A percentile compares a stretch with the other conserved stretches of the same genome.
These are phyloP conservation scores for Chloebia gouldiae DNA, from an alignment of 2,113 vertebrate species.

Conservation along the genomic window DNA sequence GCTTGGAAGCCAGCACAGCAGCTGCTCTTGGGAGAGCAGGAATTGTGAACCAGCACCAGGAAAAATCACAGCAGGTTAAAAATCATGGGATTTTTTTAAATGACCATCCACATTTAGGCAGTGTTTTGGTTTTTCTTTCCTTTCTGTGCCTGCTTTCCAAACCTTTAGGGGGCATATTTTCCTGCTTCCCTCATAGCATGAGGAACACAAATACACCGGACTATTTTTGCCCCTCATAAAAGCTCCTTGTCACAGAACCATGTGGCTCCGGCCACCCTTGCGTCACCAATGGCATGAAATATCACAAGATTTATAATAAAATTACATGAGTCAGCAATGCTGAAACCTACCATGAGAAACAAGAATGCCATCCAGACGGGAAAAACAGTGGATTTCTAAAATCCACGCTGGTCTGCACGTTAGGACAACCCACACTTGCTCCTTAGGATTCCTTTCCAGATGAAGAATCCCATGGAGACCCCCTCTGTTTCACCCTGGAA, in stretches of 20 bases:
- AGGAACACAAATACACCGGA: not conserved
- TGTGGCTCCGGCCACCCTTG: not conserved
- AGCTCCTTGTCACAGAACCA: not conserved
- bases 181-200: not conserved
- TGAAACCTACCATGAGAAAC: not conserved
- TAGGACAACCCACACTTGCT: not conserved
- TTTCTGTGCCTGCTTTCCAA: not conserved
- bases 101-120: not conserved
- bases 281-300: not conserved
- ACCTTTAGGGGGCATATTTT: not conserved
- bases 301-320: not conserved
- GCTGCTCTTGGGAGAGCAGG: not conserved
- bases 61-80: not conserved
- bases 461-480: not conserved
- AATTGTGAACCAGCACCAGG: not conserved
- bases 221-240: not conserved
- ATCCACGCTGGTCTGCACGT: accelerated
- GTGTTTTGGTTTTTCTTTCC: not conserved
- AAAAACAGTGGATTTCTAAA: not conserved
- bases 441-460: not conserved
- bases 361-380: not conserved
- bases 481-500: not conserved
- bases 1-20: slow-evolving; percentile 4
- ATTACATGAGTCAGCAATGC: not conserved
- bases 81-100: not conserved